Evolutionary conservation across 1,140 invertebrate species (phyloP).

Genomic region (Sesamia nonagrioides): DNA sequence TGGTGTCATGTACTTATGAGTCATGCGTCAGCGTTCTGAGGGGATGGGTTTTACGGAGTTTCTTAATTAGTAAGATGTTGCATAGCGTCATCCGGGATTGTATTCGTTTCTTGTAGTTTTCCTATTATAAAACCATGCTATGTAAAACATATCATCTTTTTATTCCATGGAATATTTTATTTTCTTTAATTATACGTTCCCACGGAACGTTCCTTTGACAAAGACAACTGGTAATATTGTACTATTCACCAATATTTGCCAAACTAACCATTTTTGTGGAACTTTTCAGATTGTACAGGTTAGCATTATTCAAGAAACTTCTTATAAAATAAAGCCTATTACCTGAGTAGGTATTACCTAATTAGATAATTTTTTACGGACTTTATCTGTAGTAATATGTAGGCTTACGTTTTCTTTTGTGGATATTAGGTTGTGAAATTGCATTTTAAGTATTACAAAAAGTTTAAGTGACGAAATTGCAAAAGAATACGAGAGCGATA

Average conservation of each 20-base stretch:
- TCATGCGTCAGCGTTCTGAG: not conserved
- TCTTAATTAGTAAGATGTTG: constrained; percentile 19
- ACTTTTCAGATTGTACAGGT: not conserved
- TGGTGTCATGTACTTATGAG: not conserved
- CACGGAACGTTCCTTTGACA: not conserved
- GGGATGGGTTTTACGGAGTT: constrained; percentile 2
- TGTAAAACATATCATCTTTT: not conserved
- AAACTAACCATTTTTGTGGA: not conserved
- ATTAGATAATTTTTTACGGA: not conserved
- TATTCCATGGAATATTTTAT: not conserved
- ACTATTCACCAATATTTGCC: not conserved
- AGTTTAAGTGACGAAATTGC: not conserved
- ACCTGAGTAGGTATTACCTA: not conserved
- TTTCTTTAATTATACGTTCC: not conserved
- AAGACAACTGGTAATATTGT: no score
- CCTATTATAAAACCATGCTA: not conserved
- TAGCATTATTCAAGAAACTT: not conserved
- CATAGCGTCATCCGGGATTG: constrained; percentile 25
- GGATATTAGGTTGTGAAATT: not conserved
- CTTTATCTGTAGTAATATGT: not conserved
- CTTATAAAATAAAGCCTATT: not conserved
- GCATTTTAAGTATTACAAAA: not conserved
- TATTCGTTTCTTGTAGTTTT: constrained; percentile 29
- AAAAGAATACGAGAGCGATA: not conserved
- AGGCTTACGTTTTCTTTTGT: no score